Base-by-base conservation (phyloP, 2,888 invertebrate genomes). In the Bombyx huttoni region DNA sequence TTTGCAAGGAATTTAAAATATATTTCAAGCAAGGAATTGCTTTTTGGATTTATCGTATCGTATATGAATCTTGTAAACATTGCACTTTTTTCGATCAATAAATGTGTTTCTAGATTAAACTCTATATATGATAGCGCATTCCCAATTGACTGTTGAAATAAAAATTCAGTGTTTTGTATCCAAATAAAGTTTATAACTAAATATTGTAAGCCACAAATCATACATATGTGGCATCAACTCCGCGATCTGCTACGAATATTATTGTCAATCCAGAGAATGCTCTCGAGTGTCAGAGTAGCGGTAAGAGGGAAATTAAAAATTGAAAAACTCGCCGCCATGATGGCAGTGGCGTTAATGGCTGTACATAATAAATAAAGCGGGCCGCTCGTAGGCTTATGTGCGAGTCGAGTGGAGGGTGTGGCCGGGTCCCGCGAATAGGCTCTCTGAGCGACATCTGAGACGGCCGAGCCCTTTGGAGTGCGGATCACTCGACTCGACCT, bases 311-410 rank as follows among this genome's bases (percentile, higher is more conserved):
- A 87, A 87, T 86, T 84, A 84, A 87, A 87, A 87, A 86, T 84
- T 85, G 78, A 85, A 86, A 85, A 87, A 78, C 77, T 76, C 73
- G 78, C 81, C 85, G 85, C 88, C 87, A 88, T 87, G 78, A 83
- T 81, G 85, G 78, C 77, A 70, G 77, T 81, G 78, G 82, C 82
- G 84, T 83, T 86, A 87, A 88, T 86, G 81, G 84, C 81, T 81
- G 85, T 87, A 87, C 86, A 88, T 88, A 87, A 87, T 87, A 85
- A 86, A 86, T 87, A 88, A 85, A 84, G 84, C 82, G 81, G 77
- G 76, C 73, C 76, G 81, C 73, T 76, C 66, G 80, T 81, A 75
- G 78, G 86, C 85, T 84, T 87, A 88, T 87, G 80, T 88, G 85
- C 78, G 73, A 71, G 79, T 82, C 75, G 79, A 87, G 87, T 84